These are phyloP conservation scores for Opisthograptis luteolata DNA, from an alignment of 2,888 invertebrate species.

Conservation along the genomic window DNA sequence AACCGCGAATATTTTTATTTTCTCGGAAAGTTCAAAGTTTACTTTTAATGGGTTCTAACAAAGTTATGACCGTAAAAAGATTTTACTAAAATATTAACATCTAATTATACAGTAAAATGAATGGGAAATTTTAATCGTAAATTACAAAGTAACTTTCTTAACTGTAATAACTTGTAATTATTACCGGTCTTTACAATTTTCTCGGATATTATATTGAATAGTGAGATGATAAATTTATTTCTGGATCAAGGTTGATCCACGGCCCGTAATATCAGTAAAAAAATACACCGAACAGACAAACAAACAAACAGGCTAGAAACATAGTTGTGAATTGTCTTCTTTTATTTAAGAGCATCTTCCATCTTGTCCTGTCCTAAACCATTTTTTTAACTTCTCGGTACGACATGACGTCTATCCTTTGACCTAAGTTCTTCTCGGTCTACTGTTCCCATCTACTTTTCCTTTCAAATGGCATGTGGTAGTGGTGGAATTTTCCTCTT, in stretches of 20 bases:
- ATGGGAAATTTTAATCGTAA: slow-evolving; percentile 30
- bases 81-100: slow-evolving; percentile 31
- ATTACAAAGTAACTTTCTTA: slow-evolving; percentile 26
- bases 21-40: slow-evolving; percentile 8
- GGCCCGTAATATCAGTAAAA: slow-evolving; percentile 33
- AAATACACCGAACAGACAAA: too few relatives aligned
- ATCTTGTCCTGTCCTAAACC: too few relatives aligned
- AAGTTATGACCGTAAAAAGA: slow-evolving; percentile 27
- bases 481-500: too few relatives aligned
- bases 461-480: too few relatives aligned
- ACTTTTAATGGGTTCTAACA: slow-evolving; percentile 22
- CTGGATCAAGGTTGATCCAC: slow-evolving; percentile 22
- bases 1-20: slow-evolving; percentile 10
- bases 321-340: too few relatives aligned
- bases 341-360: too few relatives aligned
- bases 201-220: slow-evolving; percentile 23
- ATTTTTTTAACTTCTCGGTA: too few relatives aligned
- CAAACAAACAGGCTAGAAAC: too few relatives aligned
- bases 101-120: slow-evolving; percentile 30
- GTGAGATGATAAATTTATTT: slow-evolving; percentile 32
- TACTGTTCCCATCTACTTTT: too few relatives aligned
- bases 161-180: slow-evolving; percentile 28
- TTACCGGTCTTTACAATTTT: slow-evolving; percentile 26
- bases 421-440: too few relatives aligned
- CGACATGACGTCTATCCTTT: too few relatives aligned